Base-by-base conservation (phyloP, 2,113 vertebrate species). In the Plectropomus leopardus region DNA sequence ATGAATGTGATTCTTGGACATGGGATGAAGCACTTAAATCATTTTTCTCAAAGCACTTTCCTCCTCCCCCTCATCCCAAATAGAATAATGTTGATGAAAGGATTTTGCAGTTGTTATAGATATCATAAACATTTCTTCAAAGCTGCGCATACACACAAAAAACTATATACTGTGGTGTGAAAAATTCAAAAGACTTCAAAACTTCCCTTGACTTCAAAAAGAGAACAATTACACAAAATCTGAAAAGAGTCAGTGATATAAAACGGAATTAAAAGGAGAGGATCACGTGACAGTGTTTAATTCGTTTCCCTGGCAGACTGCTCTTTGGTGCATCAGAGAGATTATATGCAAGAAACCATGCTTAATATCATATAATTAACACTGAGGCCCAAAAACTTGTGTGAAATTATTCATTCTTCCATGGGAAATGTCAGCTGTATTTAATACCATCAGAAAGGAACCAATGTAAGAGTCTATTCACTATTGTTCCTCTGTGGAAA, bases 311-410 rank as follows among this genome's bases (percentile, higher is more conserved):
- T 93, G 92, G 89, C 86, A 92, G 77, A 36, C 89, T 83, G 60
- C 59, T 76, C 82, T 84, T 65, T 36, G 86, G 80, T 83, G 84
- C 71, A 82, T 90, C 65, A 80, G 86, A 90, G 90, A 94, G 94
- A 94, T 94, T 94, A 94, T 90, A 92, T 81, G 90, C 88, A 92
- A 88, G 89, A 92, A 91, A 72, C 88, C 92, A 92, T 93, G 92
- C 74, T 89, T 94, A 93, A 94, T 94, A 89, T 92, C 88, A 88
- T 83, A 91, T 93, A 93, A 94, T 93, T 94, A 94, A 93, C 89
- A 88, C 86, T 55, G 84, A 74, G 50, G 45, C 48, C 71, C 34
- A 66, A 65, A 72, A 85, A 84, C 70, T 86, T 88, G 85, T 87
- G 82, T 86, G 88, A 87, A 91, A 88, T 87, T 3, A 89, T 80